Base-by-base conservation (phyloP, 1,140 invertebrate genomes). In the Hylaeus anthracinus region DNA sequence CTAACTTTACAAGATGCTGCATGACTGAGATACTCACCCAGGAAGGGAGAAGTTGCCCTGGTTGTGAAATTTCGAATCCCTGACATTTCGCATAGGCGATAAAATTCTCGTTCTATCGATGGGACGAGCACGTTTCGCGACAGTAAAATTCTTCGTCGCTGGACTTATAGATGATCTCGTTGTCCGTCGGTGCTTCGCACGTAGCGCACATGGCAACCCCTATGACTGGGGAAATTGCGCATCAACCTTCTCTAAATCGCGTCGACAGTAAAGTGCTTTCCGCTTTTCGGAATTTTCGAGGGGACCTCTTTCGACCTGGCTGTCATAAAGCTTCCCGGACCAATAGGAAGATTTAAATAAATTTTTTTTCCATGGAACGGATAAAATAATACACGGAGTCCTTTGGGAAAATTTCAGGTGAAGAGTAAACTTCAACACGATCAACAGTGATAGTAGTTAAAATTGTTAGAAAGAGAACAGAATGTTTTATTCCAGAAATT, bases 101-200 rank as follows among this genome's bases (percentile, higher is more conserved):
- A 79, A 79, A 79, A 79, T 64, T 45, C 69, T 64, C 60, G 48
- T 55, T 41, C 69, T 15, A 63, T 43, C 48, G 67, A 55, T n/a
- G n/a, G 37, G 39, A 4, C 6, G 26, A 45, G 14, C 75, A 72
- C 76, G 76, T 79, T 64, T 64, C 60, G 60, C n/a, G 70, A 64
- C 76, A 64, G 65, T 79, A 72, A 79, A 79, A 79, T 72, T 72
- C 70, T 43, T 53, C 67, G 43, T 37, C 58, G 56, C 48, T 43
- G 15, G 58, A 55, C 76, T 79, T 79, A 79, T 72, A 60, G 70
- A 48, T 55, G 48, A 65, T 79, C 60, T 39, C 41, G 70, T 70
- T 77, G 66, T 60, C 56, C 37, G 10, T 5, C 43, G 74, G 66
- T 60, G 45, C 55, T 70, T 70, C 6, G 37, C 74, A 60, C 65